phyloP scores from a whole-genome alignment of 2,888 invertebrate genomes.

The Rutpela maculata region DNA sequence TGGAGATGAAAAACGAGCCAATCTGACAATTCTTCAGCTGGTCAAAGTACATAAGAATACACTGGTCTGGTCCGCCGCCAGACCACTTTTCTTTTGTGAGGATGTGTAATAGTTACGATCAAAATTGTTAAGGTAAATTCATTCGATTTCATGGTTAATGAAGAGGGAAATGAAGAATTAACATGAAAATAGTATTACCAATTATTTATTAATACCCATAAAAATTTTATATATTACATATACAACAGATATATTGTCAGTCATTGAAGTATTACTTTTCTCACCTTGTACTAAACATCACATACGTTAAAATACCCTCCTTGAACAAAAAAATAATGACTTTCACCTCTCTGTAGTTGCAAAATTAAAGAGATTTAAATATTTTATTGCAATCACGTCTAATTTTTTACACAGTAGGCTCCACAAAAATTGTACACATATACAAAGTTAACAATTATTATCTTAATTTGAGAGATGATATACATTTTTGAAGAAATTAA shows the following conservation, averaged over 20 bases:
- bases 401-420: slow-evolving; percentile 23
- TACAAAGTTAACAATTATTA: not conserved
- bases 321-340: slow-evolving; percentile 35
- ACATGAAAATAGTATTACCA: slow-evolving; percentile 17
- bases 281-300: slow-evolving; percentile 63
- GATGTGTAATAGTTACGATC: too few relatives aligned
- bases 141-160: too few relatives aligned
- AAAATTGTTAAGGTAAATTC: too few relatives aligned
- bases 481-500: not conserved
- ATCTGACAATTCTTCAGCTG: too few relatives aligned
- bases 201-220: slow-evolving; percentile 59
- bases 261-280: slow-evolving; percentile 61
- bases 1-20: too few relatives aligned
- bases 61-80: too few relatives aligned
- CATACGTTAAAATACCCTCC: slow-evolving; percentile 47
- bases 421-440: slow-evolving; percentile 22
- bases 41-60: too few relatives aligned
- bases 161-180: not conserved
- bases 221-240: slow-evolving; percentile 65
- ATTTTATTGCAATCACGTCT: slow-evolving; percentile 18
- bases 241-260: slow-evolving; percentile 69
- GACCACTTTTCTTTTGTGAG: too few relatives aligned
- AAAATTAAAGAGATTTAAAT: not conserved
- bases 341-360: not conserved
- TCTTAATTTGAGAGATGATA: too few relatives aligned